A percentile compares a stretch with the other conserved stretches of the same genome.
Conservation (phyloP, 2,797 vertebrate species). For the Halcyon leucocephala region DNA sequence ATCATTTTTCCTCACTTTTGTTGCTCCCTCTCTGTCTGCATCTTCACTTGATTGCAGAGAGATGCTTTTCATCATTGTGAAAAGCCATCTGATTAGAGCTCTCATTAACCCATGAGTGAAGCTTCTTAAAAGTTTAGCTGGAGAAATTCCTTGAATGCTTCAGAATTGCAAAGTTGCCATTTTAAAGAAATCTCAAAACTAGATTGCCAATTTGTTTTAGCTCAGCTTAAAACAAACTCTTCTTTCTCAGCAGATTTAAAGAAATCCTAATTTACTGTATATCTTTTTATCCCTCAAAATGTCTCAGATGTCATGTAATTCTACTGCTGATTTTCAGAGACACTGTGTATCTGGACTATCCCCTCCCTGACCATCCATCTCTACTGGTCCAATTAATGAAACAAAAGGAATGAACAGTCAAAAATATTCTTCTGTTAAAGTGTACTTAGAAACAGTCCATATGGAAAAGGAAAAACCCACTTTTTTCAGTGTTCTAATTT, state of each 20-base stretch:
- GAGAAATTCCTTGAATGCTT: conserved; percentile 69
- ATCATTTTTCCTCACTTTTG: neutral
- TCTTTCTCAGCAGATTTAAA: conserved; percentile 24
- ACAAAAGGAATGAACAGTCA: neutral
- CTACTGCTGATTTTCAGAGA: neutral
- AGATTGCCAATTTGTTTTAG: conserved; percentile 6
- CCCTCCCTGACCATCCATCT: neutral
- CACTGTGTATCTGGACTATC: neutral
- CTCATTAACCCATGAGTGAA: conserved; percentile 61
- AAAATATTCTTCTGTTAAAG: neutral
- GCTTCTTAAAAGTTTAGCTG: conserved; percentile 18
- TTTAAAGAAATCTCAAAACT: conserved; percentile 37
- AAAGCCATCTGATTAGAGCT: conserved; percentile 71
- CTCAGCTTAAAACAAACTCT: conserved; percentile 23
- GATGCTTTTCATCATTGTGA: conserved; percentile 58
- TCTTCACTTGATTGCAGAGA: conserved; percentile 70
- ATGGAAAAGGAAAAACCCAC: neutral
- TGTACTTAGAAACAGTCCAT: neutral
- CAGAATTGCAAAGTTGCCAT: conserved; percentile 35
- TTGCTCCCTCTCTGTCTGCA: neutral
- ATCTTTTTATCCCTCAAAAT: neutral
- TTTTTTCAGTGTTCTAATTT: neutral
- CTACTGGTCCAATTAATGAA: neutral
- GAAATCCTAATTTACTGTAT: neutral
- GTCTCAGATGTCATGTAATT: neutral